phyloP scores from a whole-genome alignment of 2,888 invertebrate species.

The Drosophila imparisetae region DNA sequence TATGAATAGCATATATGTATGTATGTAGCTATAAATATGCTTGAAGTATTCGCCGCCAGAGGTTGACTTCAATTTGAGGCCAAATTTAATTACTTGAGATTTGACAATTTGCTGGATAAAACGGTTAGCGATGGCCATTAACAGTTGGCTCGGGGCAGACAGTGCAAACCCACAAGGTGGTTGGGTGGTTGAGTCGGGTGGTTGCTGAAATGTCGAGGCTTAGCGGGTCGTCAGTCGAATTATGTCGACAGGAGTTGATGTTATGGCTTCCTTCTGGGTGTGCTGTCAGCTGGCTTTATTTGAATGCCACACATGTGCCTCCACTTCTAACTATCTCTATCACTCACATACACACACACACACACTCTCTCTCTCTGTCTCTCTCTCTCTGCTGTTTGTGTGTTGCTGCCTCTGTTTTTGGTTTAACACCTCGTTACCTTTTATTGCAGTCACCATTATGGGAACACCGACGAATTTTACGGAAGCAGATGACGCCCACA shows the following conservation, averaged over 20 bases:
- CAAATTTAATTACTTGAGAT: constrained; percentile 45
- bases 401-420: background rate
- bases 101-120: constrained; percentile 35
- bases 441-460: constrained; percentile 81
- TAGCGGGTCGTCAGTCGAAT: constrained; percentile 11
- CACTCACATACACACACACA: background rate
- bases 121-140: constrained; percentile 39
- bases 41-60: background rate
- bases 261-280: constrained; percentile 3
- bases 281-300: constrained; percentile 11
- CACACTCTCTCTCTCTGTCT: background rate
- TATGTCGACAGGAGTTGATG: constrained; percentile 26
- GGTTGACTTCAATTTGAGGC: constrained; percentile 7
- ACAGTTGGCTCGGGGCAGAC: constrained; percentile 16
- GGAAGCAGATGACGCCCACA: constrained; percentile 77
- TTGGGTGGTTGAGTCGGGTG: background rate
- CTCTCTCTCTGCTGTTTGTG: background rate
- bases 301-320: constrained; percentile 15
- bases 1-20: too few species aligned
- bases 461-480: constrained; percentile 82
- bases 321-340: background rate
- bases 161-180: background rate
- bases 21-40: background rate
- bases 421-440: constrained; percentile 39
- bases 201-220: background rate